Conservation (phyloP, 2,797 vertebrate genomes). For the Octomys mimax region DNA sequence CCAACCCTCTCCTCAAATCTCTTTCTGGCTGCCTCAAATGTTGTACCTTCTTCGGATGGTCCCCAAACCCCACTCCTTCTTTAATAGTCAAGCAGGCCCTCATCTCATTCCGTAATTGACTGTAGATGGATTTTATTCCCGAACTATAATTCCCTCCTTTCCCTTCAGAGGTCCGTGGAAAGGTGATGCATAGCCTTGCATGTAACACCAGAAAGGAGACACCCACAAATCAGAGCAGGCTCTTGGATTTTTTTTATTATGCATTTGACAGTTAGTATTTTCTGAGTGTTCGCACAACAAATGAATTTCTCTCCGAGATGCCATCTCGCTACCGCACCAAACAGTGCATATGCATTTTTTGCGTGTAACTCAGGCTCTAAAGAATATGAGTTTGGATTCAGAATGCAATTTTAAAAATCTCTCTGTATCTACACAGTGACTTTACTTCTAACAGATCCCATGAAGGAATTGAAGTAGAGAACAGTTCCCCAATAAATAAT, state of each 20-base stretch:
- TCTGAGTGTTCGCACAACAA: slow-evolving; percentile 29
- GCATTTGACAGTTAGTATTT: slow-evolving; percentile 26
- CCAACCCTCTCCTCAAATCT: not conserved
- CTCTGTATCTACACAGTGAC: slow-evolving; percentile 24
- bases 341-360: not conserved
- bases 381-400: slow-evolving; percentile 46
- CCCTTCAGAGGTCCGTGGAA: not conserved
- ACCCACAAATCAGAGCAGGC: slow-evolving; percentile 36
- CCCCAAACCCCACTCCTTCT: not conserved
- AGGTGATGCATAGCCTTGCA: not conserved
- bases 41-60: not conserved
- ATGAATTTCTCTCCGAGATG: slow-evolving; percentile 15
- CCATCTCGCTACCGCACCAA: not conserved
- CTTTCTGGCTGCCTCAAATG: not conserved
- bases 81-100: not conserved
- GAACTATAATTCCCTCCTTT: rapidly evolving
- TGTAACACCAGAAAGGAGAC: not conserved
- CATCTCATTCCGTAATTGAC: not conserved
- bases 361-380: slow-evolving; percentile 45
- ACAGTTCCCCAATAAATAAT: slow-evolving; percentile 87
- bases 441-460: slow-evolving; percentile 66
- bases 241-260: slow-evolving; percentile 44
- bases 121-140: not conserved
- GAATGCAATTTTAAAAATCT: slow-evolving; percentile 69
- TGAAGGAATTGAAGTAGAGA: slow-evolving; percentile 33